Evolutionary conservation across 1,140 invertebrate genomes (phyloP).

Genomic region (Drosophila punjabiensis): DNA sequence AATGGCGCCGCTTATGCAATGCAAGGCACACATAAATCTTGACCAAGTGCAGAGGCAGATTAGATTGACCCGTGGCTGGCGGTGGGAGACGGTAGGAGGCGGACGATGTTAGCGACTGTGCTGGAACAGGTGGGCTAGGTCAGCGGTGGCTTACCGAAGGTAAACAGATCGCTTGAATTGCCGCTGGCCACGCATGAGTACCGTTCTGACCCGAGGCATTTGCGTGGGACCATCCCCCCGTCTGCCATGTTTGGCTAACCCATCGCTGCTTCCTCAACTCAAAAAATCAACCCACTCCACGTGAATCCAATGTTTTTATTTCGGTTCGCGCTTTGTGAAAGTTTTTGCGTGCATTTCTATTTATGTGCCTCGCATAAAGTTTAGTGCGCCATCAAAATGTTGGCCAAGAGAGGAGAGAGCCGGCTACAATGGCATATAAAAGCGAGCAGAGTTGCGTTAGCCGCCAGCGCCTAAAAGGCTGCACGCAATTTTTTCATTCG

Average conservation of each 20-base stretch:
- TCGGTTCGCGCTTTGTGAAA: slow-evolving; percentile 45
- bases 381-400: slow-evolving; percentile 74
- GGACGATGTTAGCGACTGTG: not conserved
- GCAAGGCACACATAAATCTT: slow-evolving; percentile 76
- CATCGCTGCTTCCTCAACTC: not conserved
- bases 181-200: slow-evolving; percentile 43
- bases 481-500: slow-evolving; percentile 76
- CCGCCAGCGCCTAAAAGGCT: slow-evolving; percentile 73
- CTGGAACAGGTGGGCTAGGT: slow-evolving; percentile 7
- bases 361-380: slow-evolving; percentile 77
- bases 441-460: slow-evolving; percentile 38
- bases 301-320: slow-evolving; percentile 27
- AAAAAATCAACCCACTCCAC: slow-evolving; percentile 2
- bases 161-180: slow-evolving; percentile 41
- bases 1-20: slow-evolving; percentile 75
- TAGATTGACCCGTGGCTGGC: slow-evolving; percentile 49
- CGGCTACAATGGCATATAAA: slow-evolving; percentile 49
- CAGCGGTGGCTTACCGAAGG: slow-evolving; percentile 23
- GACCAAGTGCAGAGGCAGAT: slow-evolving; percentile 61
- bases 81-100: not conserved
- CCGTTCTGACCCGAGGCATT: slow-evolving; percentile 29
- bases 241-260: no score
- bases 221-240: slow-evolving; percentile 28
- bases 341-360: slow-evolving; percentile 76
- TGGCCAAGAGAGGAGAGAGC: slow-evolving; percentile 26